Base-by-base conservation (phyloP, 2,113 vertebrate species). In the Tamias sibiricus region DNA sequence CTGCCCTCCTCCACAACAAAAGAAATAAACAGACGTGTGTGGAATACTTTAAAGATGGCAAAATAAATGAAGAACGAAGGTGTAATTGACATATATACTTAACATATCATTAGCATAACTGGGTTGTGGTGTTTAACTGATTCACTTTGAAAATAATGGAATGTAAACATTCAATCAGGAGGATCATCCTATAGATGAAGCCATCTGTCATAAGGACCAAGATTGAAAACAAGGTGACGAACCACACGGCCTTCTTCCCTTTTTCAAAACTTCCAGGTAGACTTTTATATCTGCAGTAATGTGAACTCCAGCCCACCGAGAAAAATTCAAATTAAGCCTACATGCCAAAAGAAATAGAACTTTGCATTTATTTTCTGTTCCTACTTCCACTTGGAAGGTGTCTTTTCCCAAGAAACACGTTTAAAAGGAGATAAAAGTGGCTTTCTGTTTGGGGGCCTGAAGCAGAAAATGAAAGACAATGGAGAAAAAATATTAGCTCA, bases 401-500 rank as follows among this genome's bases (percentile, higher is more conserved):
- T 97, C 49, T 83, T 95, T 81, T 92, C 92, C 59, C 69, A 95
- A 97, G 87, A 97, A 97, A 94, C 68, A 94, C 32, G 2, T 95
- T 97, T 94, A 96, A 98, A 97, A 94, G 91, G 40, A 81, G 30
- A 95, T 93, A 77, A 96, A 98, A 97, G 92, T 97, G 32, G 86
- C 90, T 97, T 95, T 89, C 96, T 97, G 92, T 97, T 95, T 97
- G 80, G 59, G 59, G 87, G 37, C 62, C 94, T 97, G 96, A 97
- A 97, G 68, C 79, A 96, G 82, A 97, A 97, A 97, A 90, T 3
- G 20, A 72, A 97, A 96, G 95, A 98, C 93, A 88, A 95, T 86
- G 95, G 87, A 98, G 96, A 96, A 98, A 98, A 96, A 52, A 66
- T 13, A 96, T 94, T 95, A 94, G 81, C 94, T 91, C 97, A 98